phyloP scores from a whole-genome alignment of 2,888 invertebrate species.

The Drosophila bunnanda region DNA sequence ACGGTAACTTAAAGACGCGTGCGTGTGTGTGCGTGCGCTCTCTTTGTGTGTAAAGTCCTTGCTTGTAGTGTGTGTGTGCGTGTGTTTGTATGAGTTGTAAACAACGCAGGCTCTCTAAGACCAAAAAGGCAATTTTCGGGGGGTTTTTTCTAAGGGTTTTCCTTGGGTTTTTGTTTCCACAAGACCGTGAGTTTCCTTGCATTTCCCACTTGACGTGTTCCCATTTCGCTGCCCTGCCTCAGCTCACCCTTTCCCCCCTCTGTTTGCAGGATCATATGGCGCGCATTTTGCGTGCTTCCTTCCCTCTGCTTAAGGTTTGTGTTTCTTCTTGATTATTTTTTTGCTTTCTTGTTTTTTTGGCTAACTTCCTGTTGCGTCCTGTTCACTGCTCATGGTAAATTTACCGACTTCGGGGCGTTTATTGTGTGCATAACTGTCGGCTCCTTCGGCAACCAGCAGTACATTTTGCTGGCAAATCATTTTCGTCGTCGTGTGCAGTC shows the following conservation, averaged over 20 bases:
- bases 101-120: constrained; percentile 62
- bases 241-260: constrained; percentile 21
- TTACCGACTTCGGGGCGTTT: constrained; percentile 66
- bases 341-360: constrained; percentile 49
- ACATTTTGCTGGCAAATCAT: constrained; percentile 67
- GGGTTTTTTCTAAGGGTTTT: constrained; percentile 26
- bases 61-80: constrained; percentile 32
- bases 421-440: constrained; percentile 75
- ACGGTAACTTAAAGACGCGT: constrained; percentile 32
- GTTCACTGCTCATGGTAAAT: constrained; percentile 64
- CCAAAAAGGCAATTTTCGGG: constrained; percentile 20
- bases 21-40: constrained; percentile 1
- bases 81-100: constrained; percentile 49
- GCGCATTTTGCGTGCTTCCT: constrained; percentile 74
- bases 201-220: constrained; percentile 78
- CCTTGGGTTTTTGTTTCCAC: constrained; percentile 19
- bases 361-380: constrained; percentile 69
- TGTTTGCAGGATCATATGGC: constrained; percentile 75
- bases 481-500: constrained; percentile 60
- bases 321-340: constrained; percentile 25
- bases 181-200: constrained; percentile 37
- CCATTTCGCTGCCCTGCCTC: constrained; percentile 65
- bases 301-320: constrained; percentile 16
- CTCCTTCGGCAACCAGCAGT: constrained; percentile 54
- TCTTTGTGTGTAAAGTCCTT: constrained; percentile 19